Percentiles rank a stretch among this genome's conserved stretches.
Conservation (phyloP, 2,113 vertebrate genomes). For the Circaetus cinerascens region DNA sequence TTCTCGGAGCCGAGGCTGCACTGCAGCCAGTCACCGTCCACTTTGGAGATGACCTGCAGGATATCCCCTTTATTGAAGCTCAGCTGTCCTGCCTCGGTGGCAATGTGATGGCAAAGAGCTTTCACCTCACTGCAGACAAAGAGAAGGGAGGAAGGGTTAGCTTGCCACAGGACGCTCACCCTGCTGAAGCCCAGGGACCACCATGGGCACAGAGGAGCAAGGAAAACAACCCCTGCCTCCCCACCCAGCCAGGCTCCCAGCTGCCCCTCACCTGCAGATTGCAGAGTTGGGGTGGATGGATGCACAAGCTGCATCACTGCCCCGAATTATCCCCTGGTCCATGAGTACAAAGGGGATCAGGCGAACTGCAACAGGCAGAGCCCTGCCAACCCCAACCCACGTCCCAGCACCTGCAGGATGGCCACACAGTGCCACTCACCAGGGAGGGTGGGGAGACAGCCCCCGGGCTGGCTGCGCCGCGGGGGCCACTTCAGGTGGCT, state of each 20-base stretch:
- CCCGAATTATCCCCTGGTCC: neutral
- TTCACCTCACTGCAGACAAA: conserved; percentile 81
- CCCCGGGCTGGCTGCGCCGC: neutral
- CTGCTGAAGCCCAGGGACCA: neutral
- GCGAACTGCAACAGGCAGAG: neutral
- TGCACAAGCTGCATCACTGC: neutral
- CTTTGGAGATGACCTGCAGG: conserved; percentile 81
- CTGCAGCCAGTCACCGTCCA: conserved; percentile 86
- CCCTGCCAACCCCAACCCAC: accelerated
- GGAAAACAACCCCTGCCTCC: neutral
- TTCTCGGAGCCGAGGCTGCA: conserved; percentile 78
- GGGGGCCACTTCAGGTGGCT: neutral
- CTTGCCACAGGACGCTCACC: neutral
- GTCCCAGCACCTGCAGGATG: neutral
- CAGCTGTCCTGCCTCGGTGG: conserved; percentile 87
- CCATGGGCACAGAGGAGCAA: accelerated
- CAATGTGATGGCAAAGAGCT: conserved; percentile 89
- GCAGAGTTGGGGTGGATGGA: neutral
- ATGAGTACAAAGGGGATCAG: accelerated
- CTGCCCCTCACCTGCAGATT: neutral
- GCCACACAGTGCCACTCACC: conserved; percentile 45
- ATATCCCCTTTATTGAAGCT: conserved; percentile 92
- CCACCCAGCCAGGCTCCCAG: neutral
- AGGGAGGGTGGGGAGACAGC: conserved; percentile 21
- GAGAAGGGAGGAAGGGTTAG: neutral